phyloP scores from a whole-genome alignment of 1,140 invertebrate genomes.

The Apis cerana region DNA sequence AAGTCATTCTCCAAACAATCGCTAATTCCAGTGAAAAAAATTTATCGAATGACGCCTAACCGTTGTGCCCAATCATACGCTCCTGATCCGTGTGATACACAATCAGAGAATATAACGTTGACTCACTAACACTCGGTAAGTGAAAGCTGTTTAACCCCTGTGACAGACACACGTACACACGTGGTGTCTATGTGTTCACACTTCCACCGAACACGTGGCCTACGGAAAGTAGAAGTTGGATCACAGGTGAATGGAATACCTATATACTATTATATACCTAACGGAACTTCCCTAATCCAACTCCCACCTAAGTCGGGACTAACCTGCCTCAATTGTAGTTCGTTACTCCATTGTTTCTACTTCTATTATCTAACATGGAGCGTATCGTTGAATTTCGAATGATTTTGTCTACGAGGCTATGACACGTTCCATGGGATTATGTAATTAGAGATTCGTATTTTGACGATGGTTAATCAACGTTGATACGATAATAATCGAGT shows the following conservation, averaged over 20 bases:
- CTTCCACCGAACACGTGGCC: constrained; percentile 52
- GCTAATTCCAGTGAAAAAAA: no score
- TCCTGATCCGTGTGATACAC: constrained; percentile 41
- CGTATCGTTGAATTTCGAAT: background rate
- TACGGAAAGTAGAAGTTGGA: constrained; percentile 58
- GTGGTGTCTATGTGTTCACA: background rate
- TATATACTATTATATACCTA: background rate
- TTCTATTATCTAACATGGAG: background rate
- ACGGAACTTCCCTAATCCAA: constrained; percentile 45
- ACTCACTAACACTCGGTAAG: constrained; percentile 70
- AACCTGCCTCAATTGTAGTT: constrained; percentile 37
- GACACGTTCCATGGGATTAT: no score
- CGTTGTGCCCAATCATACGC: constrained; percentile 13
- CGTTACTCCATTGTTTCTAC: background rate
- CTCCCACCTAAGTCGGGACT: constrained; percentile 7
- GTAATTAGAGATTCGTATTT: no score
- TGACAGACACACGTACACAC: background rate
- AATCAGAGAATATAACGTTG: constrained; percentile 63
- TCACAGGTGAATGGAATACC: constrained; percentile 53
- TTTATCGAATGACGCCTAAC: background rate
- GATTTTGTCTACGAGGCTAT: background rate
- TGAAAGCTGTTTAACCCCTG: constrained; percentile 68
- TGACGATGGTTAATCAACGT: no score
- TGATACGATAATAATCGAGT: no score
- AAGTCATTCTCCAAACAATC: background rate